Evolutionary conservation across 1,140 invertebrate species (phyloP).

Genomic region (Leptonema lineaticorne): DNA sequence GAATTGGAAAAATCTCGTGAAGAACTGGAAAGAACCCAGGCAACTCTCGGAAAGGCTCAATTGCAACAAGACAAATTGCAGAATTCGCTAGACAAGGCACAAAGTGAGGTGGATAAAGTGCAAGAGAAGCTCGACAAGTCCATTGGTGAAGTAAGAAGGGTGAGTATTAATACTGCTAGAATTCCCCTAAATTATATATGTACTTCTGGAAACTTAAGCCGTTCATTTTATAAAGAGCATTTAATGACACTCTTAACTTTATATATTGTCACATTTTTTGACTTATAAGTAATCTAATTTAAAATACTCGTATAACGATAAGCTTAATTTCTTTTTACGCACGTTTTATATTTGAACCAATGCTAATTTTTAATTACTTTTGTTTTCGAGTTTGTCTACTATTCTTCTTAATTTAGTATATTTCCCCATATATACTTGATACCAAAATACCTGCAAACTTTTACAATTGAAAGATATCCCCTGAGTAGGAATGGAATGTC

Average conservation of each 20-base stretch:
- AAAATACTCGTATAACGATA: too few relatives aligned
- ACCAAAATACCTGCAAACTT: not conserved
- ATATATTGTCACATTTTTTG: too few relatives aligned
- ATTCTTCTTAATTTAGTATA: too few relatives aligned
- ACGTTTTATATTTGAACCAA: too few relatives aligned
- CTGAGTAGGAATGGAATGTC: not conserved
- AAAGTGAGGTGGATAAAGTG: constrained; percentile 86
- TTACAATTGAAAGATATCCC: not conserved
- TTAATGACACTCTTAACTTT: too few relatives aligned
- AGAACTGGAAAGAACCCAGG: constrained; percentile 86
- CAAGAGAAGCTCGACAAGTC: constrained; percentile 84
- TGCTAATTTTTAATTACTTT: too few relatives aligned
- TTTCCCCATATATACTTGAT: not conserved
- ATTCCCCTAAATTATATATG: not conserved
- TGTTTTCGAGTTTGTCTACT: too few relatives aligned
- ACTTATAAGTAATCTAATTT: too few relatives aligned
- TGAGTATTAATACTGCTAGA: constrained; percentile 49
- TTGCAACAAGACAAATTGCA: constrained; percentile 88
- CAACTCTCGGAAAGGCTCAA: constrained; percentile 85
- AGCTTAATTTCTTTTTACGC: too few relatives aligned
- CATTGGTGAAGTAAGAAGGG: constrained; percentile 76
- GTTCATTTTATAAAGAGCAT: not conserved
- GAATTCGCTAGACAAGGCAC: constrained; percentile 81
- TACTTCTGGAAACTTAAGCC: not conserved
- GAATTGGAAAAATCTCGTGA: constrained; percentile 89